phyloP scores from a whole-genome alignment of 2,113 vertebrate genomes.

The Calidris pygmaea region DNA sequence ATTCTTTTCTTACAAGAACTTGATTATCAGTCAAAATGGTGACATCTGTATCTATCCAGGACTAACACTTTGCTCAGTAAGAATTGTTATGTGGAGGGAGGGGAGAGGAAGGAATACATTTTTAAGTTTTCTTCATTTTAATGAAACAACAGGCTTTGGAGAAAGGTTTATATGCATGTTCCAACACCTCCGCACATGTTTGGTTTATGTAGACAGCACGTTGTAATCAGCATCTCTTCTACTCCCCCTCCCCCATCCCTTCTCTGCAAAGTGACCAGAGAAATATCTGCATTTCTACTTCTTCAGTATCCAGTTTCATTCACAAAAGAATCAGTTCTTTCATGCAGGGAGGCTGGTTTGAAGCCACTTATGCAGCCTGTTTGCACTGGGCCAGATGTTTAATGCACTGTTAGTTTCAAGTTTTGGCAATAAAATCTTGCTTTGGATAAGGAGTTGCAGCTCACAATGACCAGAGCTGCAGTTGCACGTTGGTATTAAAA shows the following conservation, averaged over 20 bases:
- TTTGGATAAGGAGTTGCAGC: neutral
- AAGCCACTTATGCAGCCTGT: neutral
- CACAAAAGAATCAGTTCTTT: neutral
- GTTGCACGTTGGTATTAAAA: neutral
- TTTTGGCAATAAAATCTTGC: neutral
- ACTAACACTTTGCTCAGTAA: neutral
- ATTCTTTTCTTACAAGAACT: neutral
- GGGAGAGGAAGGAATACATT: neutral
- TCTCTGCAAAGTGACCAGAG: neutral
- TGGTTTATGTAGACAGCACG: neutral
- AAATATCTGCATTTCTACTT: neutral
- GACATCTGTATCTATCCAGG: neutral
- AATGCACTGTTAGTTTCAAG: neutral
- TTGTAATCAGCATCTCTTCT: neutral
- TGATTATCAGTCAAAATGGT: neutral
- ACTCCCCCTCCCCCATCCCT: neutral
- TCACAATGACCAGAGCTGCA: neutral
- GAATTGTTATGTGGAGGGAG: neutral
- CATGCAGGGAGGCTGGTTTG: neutral
- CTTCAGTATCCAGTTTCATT: neutral
- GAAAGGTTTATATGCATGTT: neutral
- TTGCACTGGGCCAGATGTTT: neutral
- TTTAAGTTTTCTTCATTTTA: neutral
- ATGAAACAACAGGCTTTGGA: neutral
- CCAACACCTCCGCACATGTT: slow-evolving; percentile 26